Base-by-base conservation (phyloP, 2,888 invertebrate genomes). In the Odontomyia ornata region DNA sequence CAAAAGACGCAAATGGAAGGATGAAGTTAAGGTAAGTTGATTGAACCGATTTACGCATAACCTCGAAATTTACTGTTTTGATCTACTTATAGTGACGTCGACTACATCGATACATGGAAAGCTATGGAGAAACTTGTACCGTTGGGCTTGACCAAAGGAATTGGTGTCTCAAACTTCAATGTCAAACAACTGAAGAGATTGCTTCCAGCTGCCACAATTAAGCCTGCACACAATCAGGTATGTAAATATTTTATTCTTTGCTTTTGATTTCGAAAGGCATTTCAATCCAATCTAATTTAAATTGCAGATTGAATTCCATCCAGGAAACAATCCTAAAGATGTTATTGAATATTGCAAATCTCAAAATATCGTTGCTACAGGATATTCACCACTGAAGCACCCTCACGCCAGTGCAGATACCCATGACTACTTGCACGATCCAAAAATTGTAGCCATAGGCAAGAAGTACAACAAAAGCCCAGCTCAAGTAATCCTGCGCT, bases 161-260 rank as follows among this genome's bases (percentile, higher is more conserved):
- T 94, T 80, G 94, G 94, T 0, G 84, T 94, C 13, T 93, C 93
- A 60, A 94, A 94, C 84, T 94, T 94, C 83, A 94, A 93, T 84
- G 90, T 89, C 3, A 87, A 90, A 80, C 94, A 94, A 84, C 84
- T 94, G 73, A 86, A 89, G 25, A 88, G 91, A 76, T 82, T 95
- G 36, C 80, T 93, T 60, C 87, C 89, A 9, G 87, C 86, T 73
- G 89, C 90, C 67, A 88, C 83, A 27, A 88, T 91, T 76, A 89
- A 89, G 81, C 92, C 92, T 11, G 90, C 90, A 11, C 88, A 88
- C 36, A 90, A 91, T 83, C 91, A 91, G 87, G 90, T 88, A 46
- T n/a, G n/a, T n/a, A 52, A 18, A 60, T 23, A 15, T 18, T 36
- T 36, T 36, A 9, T 9, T 9, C 3, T 36, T 36, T 3, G 9